Conservation (phyloP, 1,140 invertebrate species). For the Orussus abietinus region DNA sequence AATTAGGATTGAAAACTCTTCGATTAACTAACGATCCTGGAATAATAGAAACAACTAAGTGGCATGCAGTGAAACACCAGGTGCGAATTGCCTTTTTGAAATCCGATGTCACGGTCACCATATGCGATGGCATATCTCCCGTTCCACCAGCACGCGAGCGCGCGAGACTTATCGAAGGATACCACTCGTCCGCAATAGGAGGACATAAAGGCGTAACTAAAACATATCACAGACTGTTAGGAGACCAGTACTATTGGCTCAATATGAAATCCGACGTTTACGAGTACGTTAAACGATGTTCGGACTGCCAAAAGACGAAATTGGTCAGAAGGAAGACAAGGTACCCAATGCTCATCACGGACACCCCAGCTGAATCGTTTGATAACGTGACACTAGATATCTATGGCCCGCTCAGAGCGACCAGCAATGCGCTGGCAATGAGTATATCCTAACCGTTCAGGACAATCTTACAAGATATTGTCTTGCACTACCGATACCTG, state of each 20-base stretch:
- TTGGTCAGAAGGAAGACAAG: neutral
- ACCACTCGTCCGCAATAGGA: slow-evolving; percentile 15
- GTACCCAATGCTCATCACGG: slow-evolving; percentile 3
- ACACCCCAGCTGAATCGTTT: slow-evolving; percentile 1
- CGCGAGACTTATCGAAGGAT: slow-evolving; percentile 15
- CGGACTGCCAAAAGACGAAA: slow-evolving; percentile 1
- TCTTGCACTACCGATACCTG: slow-evolving; percentile 20
- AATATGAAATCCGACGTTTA: slow-evolving; percentile 2
- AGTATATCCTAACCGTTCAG: slow-evolving; percentile 34
- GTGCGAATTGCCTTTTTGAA: slow-evolving; percentile 6
- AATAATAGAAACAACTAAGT: too few species aligned
- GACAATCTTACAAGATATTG: slow-evolving; percentile 37
- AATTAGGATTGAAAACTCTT: too few species aligned
- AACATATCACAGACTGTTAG: slow-evolving; percentile 13
- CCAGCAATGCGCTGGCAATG: slow-evolving; percentile 18
- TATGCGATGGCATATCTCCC: slow-evolving; percentile 11
- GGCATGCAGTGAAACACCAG: too few species aligned
- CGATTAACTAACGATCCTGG: too few species aligned
- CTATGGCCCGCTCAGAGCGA: neutral
- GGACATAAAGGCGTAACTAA: slow-evolving; percentile 15
- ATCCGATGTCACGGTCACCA: slow-evolving; percentile 11
- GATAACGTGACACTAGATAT: slow-evolving; percentile 4
- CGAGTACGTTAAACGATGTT: neutral
- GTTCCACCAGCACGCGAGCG: slow-evolving; percentile 6
- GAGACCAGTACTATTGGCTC: slow-evolving; percentile 16